Conservation (phyloP, 2,113 vertebrate species). For the Crotophaga sulcirostris region DNA sequence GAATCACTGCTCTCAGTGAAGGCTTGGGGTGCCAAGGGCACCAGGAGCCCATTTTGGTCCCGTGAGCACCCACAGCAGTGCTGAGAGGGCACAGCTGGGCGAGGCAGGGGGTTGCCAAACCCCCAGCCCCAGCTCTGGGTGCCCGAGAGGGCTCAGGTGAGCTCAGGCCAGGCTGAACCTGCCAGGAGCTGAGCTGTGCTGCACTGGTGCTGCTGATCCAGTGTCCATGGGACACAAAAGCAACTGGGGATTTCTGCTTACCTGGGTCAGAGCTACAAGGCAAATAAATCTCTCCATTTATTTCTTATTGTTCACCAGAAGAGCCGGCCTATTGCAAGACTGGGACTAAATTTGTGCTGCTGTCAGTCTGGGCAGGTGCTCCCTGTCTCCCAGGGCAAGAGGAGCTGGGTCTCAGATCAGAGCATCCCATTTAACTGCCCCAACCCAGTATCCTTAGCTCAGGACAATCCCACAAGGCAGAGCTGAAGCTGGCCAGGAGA, state of each 20-base stretch:
- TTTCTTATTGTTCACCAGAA: neutral
- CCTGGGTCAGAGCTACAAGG: neutral
- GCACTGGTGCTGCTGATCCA: neutral
- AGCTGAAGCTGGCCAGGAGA: neutral
- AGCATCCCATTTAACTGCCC: neutral
- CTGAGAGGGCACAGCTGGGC: neutral
- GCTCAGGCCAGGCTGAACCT: neutral
- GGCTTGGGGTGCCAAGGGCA: neutral
- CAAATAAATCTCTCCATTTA: neutral
- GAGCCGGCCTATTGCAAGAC: neutral
- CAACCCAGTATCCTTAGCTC: neutral
- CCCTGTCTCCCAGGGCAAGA: neutral
- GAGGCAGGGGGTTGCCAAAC: neutral
- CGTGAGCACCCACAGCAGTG: neutral
- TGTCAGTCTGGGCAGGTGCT: neutral
- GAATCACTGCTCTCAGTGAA: neutral
- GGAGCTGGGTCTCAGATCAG: neutral
- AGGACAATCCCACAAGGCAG: neutral
- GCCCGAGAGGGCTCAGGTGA: fast-evolving
- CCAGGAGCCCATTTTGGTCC: neutral
- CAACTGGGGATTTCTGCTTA: neutral
- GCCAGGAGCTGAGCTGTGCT: neutral
- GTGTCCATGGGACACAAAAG: neutral
- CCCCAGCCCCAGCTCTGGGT: neutral
- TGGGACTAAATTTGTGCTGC: neutral